A percentile compares a stretch with the other conserved stretches of the same genome.
These are phyloP conservation scores for Melinaea menophilus DNA, from an alignment of 2,888 invertebrate genomes.

Conservation along the genomic window DNA sequence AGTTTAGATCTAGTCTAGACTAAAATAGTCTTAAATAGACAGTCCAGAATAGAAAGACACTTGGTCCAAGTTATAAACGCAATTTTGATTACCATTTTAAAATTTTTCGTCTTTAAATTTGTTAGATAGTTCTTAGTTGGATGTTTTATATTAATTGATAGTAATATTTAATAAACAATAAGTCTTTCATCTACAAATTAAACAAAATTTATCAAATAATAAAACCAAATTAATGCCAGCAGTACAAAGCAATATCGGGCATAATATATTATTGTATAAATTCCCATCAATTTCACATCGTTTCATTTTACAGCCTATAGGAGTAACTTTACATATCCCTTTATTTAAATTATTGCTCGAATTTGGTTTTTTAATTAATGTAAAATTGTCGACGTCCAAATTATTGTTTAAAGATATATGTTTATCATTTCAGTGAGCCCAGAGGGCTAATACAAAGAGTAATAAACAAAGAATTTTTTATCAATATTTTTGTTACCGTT, in stretches of 20 bases:
- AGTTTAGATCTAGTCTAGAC: constrained; percentile 13
- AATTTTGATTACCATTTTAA: not conserved
- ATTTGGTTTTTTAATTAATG: too few relatives aligned
- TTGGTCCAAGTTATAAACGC: constrained; percentile 10
- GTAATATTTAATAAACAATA: too few relatives aligned
- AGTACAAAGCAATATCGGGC: constrained; percentile 1
- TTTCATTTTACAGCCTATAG: constrained; percentile 5
- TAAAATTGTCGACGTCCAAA: too few relatives aligned
- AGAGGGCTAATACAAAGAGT: too few relatives aligned
- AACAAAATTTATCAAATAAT: too few relatives aligned
- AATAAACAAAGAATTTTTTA: not conserved
- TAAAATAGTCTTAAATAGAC: constrained; percentile 1
- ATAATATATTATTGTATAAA: not conserved
- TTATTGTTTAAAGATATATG: too few relatives aligned
- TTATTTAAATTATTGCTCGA: not conserved
- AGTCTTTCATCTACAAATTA: too few relatives aligned
- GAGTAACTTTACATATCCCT: not conserved
- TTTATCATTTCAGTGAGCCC: too few relatives aligned
- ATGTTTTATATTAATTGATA: too few relatives aligned
- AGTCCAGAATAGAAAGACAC: constrained; percentile 4
- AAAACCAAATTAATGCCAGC: not conserved
- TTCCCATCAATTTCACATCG: constrained; percentile 1
- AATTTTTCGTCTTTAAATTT: too few relatives aligned
- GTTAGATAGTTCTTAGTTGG: too few relatives aligned
- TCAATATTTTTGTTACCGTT: too few relatives aligned